Evolutionary conservation across 2,113 vertebrate species (phyloP).

Genomic region (Hyperopisus bebe): DNA sequence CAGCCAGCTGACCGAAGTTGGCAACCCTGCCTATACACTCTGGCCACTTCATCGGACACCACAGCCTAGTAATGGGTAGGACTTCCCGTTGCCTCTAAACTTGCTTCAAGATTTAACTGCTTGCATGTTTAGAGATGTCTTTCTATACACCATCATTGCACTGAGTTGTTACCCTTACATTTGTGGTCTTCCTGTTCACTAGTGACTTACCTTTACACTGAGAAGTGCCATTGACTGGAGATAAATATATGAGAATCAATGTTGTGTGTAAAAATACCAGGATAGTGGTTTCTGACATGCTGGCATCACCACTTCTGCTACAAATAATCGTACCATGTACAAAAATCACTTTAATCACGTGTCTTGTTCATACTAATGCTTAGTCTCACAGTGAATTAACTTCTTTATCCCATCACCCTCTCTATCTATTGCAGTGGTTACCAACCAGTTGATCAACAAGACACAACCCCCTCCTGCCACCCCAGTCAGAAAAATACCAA

Average conservation of each 20-base stretch:
- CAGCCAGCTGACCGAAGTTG: no score
- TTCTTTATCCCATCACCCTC: not conserved
- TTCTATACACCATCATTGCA: not conserved
- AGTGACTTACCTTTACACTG: not conserved
- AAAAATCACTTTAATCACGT: not conserved
- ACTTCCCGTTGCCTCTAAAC: not conserved
- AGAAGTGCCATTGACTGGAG: not conserved
- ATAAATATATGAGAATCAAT: not conserved
- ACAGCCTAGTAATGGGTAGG: not conserved
- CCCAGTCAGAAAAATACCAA: no score
- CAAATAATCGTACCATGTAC: not conserved
- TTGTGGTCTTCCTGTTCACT: not conserved
- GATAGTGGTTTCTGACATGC: not conserved
- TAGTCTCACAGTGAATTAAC: not conserved
- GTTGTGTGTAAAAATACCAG: not conserved
- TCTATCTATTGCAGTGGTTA: no score
- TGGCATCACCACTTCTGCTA: not conserved
- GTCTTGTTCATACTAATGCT: not conserved
- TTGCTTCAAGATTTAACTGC: not conserved
- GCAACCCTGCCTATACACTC: not conserved
- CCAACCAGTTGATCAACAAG: not conserved
- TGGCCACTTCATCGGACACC: not conserved
- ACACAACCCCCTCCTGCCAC: not conserved
- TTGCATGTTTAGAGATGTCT: not conserved
- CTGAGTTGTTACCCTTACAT: not conserved